Evolutionary conservation across 2,888 invertebrate species (phyloP).

Genomic region (Pollenia griseotomentosa): DNA sequence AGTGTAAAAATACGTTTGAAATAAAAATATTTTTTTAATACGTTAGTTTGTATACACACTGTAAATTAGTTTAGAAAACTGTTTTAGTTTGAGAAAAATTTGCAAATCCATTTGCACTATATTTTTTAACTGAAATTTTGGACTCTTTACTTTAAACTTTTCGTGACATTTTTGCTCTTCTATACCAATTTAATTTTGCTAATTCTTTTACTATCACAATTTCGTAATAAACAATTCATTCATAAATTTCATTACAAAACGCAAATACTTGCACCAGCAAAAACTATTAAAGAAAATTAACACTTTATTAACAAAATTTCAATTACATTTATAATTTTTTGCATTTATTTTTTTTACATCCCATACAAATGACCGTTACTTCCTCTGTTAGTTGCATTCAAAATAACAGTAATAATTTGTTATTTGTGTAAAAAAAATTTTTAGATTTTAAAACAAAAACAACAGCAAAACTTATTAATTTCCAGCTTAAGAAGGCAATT

Average conservation of each 20-base stretch:
- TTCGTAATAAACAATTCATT: constrained; percentile 44
- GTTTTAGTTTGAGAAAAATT: no score
- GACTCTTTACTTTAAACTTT: no score
- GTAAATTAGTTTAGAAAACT: no score
- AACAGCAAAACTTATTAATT: constrained; percentile 77
- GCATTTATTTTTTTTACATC: constrained; percentile 65
- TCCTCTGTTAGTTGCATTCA: constrained; percentile 74
- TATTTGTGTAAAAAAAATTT: constrained; percentile 58
- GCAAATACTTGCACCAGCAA: neutral
- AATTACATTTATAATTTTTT: constrained; percentile 35
- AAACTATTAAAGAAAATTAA: constrained; percentile 24
- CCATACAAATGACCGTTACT: constrained; percentile 75
- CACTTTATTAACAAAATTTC: constrained; percentile 31
- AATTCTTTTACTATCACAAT: neutral
- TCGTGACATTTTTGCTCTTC: neutral
- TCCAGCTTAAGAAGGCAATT: constrained; percentile 80
- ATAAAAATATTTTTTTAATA: no score
- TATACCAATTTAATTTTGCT: no score
- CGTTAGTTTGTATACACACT: no score
- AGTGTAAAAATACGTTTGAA: no score
- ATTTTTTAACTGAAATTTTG: no score
- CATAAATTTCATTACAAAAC: constrained; percentile 20
- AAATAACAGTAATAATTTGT: constrained; percentile 69
- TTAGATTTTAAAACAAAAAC: constrained; percentile 33
- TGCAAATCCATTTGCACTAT: no score